A percentile compares a stretch with the other conserved stretches of the same genome.
Conservation (phyloP, 2,113 vertebrate species). For the Elaphurus davidianus region DNA sequence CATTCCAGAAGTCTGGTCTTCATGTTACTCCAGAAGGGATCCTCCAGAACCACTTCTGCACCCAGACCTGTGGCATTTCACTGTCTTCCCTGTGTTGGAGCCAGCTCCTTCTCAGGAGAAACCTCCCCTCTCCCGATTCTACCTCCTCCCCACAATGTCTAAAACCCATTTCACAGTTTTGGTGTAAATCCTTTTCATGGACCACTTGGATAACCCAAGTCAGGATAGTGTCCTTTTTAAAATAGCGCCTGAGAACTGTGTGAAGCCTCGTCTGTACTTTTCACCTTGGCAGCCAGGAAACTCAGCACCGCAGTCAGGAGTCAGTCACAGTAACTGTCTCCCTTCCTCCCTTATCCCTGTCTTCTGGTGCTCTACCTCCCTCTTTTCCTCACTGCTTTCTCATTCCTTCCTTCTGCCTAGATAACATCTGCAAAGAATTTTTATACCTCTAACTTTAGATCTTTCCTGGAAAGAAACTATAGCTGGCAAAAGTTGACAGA, state of each 20-base stretch:
- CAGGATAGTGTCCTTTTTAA: background rate
- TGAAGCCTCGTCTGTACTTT: fast-evolving
- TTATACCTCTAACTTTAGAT: background rate
- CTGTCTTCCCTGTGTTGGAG: background rate
- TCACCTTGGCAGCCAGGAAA: background rate
- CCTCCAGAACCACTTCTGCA: background rate
- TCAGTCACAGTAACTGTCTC: background rate
- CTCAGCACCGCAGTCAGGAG: fast-evolving
- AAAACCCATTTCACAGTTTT: background rate
- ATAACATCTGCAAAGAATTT: background rate
- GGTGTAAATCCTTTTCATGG: background rate
- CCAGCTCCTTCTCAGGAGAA: background rate
- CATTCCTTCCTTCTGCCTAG: background rate
- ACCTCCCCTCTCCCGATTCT: background rate
- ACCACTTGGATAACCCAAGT: background rate
- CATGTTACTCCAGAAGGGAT: background rate
- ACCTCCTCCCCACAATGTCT: background rate
- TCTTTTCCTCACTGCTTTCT: background rate
- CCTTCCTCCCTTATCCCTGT: background rate
- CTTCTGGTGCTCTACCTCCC: background rate
- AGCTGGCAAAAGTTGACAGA: background rate
- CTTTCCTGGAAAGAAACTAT: background rate
- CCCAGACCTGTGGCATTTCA: background rate
- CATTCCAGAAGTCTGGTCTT: background rate
- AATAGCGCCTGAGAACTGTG: background rate